Evolutionary conservation across 2,888 invertebrate genomes (phyloP), one percentile per base, ranked within the genome.

Genomic region (Anthrax anthrax): DNA sequence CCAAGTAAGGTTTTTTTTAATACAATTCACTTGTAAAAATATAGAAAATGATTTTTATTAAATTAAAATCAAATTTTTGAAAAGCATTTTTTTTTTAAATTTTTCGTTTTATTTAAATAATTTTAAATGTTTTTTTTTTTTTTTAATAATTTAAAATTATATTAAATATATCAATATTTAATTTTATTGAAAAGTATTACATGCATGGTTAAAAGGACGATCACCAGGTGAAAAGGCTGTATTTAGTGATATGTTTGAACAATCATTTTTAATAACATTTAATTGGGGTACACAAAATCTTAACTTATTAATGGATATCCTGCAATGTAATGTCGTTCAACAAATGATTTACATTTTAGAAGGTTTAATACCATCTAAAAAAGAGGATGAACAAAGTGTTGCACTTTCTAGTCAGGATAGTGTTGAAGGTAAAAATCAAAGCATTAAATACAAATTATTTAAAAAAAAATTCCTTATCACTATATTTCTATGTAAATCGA

Each of bases 311-410:
- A 90, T 96, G 80, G 78, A 81, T 37, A 83, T 95, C 3, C 71
- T 96, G 14, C 91, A 95, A 62, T 90, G 90, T 56, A 94, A 94
- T 60, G 78, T 94, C 47, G 84, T 92, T 32, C 74, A 81, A 49
- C 95, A 90, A 71, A 82, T 89, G 73, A 63, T 87, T n/a, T 78
- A 75, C 45, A 70, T 95, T 32, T 65, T 95, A 45, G 88, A 92
- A 69, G 94, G 91, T 1, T 66, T 94, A 40, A 79, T 94, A 27
- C 90, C 91, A 0, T 73, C 74, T 2, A 81, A 84, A 60, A 71
- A 79, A 13, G 74, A 77, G 50, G 74, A 75, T 46, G 74, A 76
- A 47, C 78, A 77, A 53, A 74, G 63, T 29, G 62, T 62, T 18
- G 64, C 65, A 46, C 39, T 68, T 32, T 69, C 70, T 2, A 71